Conservation (phyloP, 92 coral and sea anemone genomes). For the Heliopora coerulea region DNA sequence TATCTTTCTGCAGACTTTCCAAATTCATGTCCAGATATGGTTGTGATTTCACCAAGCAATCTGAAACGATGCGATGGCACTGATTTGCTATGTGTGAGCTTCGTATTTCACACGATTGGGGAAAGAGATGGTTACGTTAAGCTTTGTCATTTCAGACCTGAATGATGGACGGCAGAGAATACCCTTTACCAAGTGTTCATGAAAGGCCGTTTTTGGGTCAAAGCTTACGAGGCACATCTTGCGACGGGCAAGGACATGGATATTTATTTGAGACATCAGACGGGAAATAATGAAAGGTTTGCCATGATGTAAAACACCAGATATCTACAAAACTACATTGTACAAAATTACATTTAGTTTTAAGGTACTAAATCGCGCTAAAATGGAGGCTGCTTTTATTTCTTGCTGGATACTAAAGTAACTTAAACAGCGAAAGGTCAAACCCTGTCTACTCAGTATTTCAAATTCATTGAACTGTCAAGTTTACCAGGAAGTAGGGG, state of each 20-base stretch:
- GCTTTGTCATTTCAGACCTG: constrained; percentile 39
- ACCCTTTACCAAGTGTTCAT: constrained; percentile 50
- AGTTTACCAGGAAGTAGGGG: too few relatives aligned
- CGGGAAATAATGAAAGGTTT: background rate
- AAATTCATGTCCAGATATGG: constrained; percentile 50
- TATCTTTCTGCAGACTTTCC: constrained; percentile 46
- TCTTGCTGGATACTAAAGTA: too few relatives aligned
- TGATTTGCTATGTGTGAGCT: background rate
- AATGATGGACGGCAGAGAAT: constrained; percentile 35
- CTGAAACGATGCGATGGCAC: constrained; percentile 17
- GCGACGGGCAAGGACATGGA: constrained; percentile 38
- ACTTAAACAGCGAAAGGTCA: too few relatives aligned
- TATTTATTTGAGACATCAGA: constrained; percentile 28
- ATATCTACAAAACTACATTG: too few relatives aligned
- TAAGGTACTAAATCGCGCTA: too few relatives aligned
- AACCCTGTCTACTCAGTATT: too few relatives aligned
- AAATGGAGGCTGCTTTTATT: too few relatives aligned
- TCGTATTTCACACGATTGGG: constrained; percentile 20
- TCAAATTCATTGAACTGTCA: too few relatives aligned
- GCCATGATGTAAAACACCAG: too few relatives aligned
- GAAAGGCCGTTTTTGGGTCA: constrained; percentile 51
- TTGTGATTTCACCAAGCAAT: constrained; percentile 13
- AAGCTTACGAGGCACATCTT: constrained; percentile 47
- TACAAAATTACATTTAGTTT: too few relatives aligned
- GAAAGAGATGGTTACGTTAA: constrained; percentile 21